phyloP scores from a whole-genome alignment of 2,888 invertebrate genomes.

The Aporophyla nigra region DNA sequence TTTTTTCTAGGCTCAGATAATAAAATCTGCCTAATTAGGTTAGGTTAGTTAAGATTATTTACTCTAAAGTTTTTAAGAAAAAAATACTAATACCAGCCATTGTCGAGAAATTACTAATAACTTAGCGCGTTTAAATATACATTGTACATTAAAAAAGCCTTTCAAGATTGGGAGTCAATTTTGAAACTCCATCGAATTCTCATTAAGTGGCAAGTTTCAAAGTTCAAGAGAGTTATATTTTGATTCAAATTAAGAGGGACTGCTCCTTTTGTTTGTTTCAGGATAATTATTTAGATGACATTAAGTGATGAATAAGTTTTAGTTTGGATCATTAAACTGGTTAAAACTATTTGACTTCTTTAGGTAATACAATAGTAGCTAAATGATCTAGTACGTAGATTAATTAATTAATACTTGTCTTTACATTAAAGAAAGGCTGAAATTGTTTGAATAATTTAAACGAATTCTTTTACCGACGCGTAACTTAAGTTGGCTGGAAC shows the following conservation, averaged over 20 bases:
- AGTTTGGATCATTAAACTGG: background rate
- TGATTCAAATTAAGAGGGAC: conserved; percentile 46
- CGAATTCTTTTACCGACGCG: background rate
- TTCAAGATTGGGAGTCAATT: conserved; percentile 48
- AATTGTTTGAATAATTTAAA: background rate
- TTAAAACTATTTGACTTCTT: background rate
- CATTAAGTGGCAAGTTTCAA: conserved; percentile 56
- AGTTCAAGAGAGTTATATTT: conserved; percentile 49
- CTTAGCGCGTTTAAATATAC: background rate
- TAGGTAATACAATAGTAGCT: no score
- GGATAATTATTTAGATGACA: conserved; percentile 18
- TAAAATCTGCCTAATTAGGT: background rate
- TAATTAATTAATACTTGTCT: background rate
- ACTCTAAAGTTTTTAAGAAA: background rate
- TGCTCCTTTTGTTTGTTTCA: conserved; percentile 37
- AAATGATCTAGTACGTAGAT: no score
- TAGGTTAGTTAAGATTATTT: background rate
- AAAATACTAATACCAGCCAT: background rate
- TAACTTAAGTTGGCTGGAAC: background rate
- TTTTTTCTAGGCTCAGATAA: background rate
- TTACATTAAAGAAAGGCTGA: background rate
- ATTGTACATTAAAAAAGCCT: conserved; percentile 21
- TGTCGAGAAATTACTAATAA: background rate
- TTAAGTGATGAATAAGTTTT: conserved; percentile 17
- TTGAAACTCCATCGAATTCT: conserved; percentile 59